Conservation (phyloP, 2,797 vertebrate genomes). For the Thaleichthys pacificus region DNA sequence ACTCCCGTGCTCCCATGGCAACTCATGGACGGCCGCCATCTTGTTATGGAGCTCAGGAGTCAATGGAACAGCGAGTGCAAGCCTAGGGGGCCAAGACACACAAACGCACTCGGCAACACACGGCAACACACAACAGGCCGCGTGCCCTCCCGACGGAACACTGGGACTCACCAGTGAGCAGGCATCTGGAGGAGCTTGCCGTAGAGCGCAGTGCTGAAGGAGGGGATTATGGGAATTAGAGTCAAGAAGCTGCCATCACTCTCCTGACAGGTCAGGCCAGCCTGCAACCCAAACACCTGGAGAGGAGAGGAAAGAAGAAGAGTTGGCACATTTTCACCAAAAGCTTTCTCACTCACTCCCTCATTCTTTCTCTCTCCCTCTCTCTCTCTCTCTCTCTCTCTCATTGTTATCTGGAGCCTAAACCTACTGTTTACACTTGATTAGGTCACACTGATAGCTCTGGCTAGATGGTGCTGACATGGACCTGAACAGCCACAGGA, state of each 20-base stretch:
- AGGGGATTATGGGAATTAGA: slow-evolving; percentile 86
- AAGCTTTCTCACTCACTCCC: too few relatives aligned
- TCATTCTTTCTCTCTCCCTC: too few relatives aligned
- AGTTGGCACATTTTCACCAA: not conserved
- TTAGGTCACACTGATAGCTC: not conserved
- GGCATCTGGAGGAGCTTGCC: slow-evolving; percentile 89
- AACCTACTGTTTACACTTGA: too few relatives aligned
- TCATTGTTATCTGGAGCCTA: too few relatives aligned
- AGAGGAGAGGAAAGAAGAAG: slow-evolving; percentile 35
- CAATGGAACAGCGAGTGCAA: too few relatives aligned
- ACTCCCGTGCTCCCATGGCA: slow-evolving; percentile 6
- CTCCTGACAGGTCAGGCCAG: slow-evolving; percentile 87
- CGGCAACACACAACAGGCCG: too few relatives aligned
- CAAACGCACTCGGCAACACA: too few relatives aligned
- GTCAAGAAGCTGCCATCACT: slow-evolving; percentile 76
- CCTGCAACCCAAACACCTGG: slow-evolving; percentile 94
- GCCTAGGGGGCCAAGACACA: not conserved
- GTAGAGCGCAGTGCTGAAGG: slow-evolving; percentile 92
- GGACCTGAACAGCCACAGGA: not conserved
- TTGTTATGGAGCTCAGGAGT: not conserved
- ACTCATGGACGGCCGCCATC: slow-evolving; percentile 5
- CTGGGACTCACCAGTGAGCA: slow-evolving; percentile 82
- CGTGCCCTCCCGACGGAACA: too few relatives aligned
- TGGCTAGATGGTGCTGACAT: not conserved
- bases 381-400: too few relatives aligned